Base-by-base conservation (phyloP, 2,113 vertebrate genomes). In the Pungitius pungitius region DNA sequence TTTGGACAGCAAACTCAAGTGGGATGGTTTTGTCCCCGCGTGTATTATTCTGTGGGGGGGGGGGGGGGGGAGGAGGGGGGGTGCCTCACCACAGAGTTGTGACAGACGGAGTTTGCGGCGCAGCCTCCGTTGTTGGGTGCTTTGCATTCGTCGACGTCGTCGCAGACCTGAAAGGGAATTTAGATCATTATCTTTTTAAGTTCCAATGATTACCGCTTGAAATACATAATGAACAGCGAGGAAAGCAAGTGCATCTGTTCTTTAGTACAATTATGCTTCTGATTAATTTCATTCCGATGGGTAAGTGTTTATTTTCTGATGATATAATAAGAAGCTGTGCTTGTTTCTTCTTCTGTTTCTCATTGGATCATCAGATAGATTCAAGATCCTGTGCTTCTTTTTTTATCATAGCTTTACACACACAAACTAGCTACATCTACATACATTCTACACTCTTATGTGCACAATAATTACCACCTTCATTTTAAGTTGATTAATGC, bases 51-150 rank as follows among this genome's bases (percentile, higher is more conserved):
- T n/a, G n/a, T n/a, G n/a, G n/a, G n/a, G n/a, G n/a, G n/a, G n/a
- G n/a, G n/a, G n/a, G n/a, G n/a, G n/a, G n/a, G n/a, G n/a, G n/a
- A n/a, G n/a, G n/a, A n/a, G n/a, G n/a, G n/a, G n/a, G n/a, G n/a
- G n/a, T n/a, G n/a, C n/a, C 94, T 95, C 91, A 99, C 98, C 95
- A 95, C 83, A 42, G 96, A 96, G 91, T 99, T 99, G 82, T 94
- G 89, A 83, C 98, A 99, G 77, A 94, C 30, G n/a, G 98, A 99
- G 87, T 99, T 96, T 1, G 90, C 84, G 20, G 96, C 89, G 1
- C 98, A 99, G 9, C 95, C 93, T 87, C 96, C 96, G 20, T 95
- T 96, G 88, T 93, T 82, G 4, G 92, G 90, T 45, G 82, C 90
- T 78, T 92, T 95, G 88, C 98, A 99, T 90, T 99, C 98, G 61